These are phyloP conservation scores for Trilocha varians DNA, from an alignment of 2,888 invertebrate genomes.

Conservation along the genomic window DNA sequence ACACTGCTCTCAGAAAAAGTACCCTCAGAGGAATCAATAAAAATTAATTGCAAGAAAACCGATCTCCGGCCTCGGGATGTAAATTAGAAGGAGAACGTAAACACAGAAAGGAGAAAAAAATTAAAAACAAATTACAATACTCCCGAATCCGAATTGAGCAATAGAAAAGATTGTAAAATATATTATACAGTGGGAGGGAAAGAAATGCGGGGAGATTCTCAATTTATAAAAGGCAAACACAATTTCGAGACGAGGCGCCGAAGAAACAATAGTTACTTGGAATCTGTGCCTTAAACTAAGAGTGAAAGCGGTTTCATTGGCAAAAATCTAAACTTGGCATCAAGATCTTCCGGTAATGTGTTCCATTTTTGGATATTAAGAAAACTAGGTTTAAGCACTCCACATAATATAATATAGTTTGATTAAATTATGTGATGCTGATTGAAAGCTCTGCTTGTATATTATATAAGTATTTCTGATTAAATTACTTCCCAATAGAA, in stretches of 20 bases:
- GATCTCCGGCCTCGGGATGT: not conserved
- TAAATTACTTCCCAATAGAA: too few species aligned
- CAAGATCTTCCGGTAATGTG: too few species aligned
- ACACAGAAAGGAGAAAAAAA: conserved; percentile 12
- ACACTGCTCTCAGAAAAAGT: not conserved
- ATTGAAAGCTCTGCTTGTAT: too few species aligned
- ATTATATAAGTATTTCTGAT: too few species aligned
- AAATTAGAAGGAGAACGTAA: not conserved
- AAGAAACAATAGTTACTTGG: conserved; percentile 23
- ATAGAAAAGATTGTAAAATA: conserved; percentile 3
- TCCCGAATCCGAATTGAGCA: conserved; percentile 5
- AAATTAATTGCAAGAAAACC: conserved; percentile 2
- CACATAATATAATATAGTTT: too few species aligned
- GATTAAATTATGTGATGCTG: too few species aligned
- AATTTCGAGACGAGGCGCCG: conserved; percentile 31
- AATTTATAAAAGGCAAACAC: conserved; percentile 53
- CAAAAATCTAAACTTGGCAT: too few species aligned
- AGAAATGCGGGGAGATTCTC: conserved; percentile 36
- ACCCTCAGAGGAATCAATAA: not conserved
- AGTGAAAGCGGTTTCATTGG: not conserved
- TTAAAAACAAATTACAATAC: conserved; percentile 38
- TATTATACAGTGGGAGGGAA: not conserved
- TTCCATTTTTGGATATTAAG: too few species aligned
- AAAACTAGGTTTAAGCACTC: too few species aligned
- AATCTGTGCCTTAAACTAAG: not conserved